These are phyloP conservation scores for Drosophila nebulosa DNA, from an alignment of 1,140 invertebrate species.

Conservation along the genomic window DNA sequence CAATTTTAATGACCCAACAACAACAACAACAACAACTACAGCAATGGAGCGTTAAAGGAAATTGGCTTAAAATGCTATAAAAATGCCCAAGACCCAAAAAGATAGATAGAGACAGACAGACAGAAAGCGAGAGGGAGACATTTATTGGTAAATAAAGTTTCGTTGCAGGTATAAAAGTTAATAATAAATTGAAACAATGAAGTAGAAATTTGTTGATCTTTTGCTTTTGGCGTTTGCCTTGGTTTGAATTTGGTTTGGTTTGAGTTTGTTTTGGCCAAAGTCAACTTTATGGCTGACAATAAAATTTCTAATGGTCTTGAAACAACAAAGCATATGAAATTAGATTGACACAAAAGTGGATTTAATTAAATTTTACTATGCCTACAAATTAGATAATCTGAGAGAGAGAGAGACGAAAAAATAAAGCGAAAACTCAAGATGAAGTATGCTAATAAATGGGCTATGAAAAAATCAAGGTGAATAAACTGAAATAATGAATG, in stretches of 20 bases:
- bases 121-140: constrained; percentile 4
- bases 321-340: constrained; percentile 50
- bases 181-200: constrained; percentile 78
- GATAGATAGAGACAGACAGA: neutral
- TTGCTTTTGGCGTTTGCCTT: constrained; percentile 10
- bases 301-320: constrained; percentile 62
- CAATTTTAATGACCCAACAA: constrained; percentile 72
- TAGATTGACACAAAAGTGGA: constrained; percentile 33
- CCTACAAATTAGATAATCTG: neutral
- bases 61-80: constrained; percentile 76
- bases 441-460: neutral
- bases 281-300: constrained; percentile 58
- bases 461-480: neutral
- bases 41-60: constrained; percentile 65
- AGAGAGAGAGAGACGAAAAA: neutral
- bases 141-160: constrained; percentile 77
- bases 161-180: constrained; percentile 62
- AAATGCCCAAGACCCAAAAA: constrained; percentile 27
- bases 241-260: neutral
- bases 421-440: neutral
- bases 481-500: neutral
- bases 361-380: constrained; percentile 63
- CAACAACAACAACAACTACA: constrained; percentile 1
- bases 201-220: constrained; percentile 60
- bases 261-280: constrained; percentile 28